Evolutionary conservation across 1,140 invertebrate species (phyloP).

Genomic region (Drosophila erecta): DNA sequence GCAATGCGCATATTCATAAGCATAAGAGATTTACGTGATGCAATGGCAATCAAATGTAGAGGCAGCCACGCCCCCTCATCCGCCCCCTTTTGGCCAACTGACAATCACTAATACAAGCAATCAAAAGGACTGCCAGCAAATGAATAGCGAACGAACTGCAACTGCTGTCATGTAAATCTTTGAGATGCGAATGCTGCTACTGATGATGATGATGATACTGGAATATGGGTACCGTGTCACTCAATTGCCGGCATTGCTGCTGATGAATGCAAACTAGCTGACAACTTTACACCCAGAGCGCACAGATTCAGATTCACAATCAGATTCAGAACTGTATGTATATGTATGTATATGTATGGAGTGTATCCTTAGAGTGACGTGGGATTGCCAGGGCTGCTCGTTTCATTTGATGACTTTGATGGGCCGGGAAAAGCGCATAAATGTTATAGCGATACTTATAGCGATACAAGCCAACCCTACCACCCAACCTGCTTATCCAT

Average conservation of each 20-base stretch:
- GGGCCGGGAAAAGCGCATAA: slow-evolving; percentile 60
- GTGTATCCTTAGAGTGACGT: neutral
- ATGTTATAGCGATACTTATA: slow-evolving; percentile 63
- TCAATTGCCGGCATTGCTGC: slow-evolving; percentile 49
- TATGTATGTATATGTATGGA: slow-evolving; percentile 8
- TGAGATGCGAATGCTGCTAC: slow-evolving; percentile 12
- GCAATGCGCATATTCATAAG: slow-evolving; percentile 71
- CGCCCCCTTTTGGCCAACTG: slow-evolving; percentile 26
- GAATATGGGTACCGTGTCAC: slow-evolving; percentile 50
- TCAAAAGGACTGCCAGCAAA: slow-evolving; percentile 60
- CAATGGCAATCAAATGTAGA: slow-evolving; percentile 60
- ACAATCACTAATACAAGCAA: slow-evolving; percentile 70
- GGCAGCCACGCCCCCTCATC: slow-evolving; percentile 11
- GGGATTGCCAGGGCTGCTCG: slow-evolving; percentile 8
- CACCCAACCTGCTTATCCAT: neutral
- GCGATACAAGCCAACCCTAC: too few relatives aligned
- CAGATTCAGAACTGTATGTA: slow-evolving; percentile 7
- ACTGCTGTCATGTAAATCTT: slow-evolving; percentile 73
- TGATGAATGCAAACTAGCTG: slow-evolving; percentile 72
- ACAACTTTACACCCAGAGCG: slow-evolving; percentile 29
- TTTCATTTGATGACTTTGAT: slow-evolving; percentile 61
- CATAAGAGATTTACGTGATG: slow-evolving; percentile 66
- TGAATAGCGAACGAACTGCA: slow-evolving; percentile 71
- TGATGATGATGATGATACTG: slow-evolving; percentile 25
- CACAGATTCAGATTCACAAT: slow-evolving; percentile 10